phyloP scores from a whole-genome alignment of 2,797 vertebrate genomes.

The Lepus oiostolus region DNA sequence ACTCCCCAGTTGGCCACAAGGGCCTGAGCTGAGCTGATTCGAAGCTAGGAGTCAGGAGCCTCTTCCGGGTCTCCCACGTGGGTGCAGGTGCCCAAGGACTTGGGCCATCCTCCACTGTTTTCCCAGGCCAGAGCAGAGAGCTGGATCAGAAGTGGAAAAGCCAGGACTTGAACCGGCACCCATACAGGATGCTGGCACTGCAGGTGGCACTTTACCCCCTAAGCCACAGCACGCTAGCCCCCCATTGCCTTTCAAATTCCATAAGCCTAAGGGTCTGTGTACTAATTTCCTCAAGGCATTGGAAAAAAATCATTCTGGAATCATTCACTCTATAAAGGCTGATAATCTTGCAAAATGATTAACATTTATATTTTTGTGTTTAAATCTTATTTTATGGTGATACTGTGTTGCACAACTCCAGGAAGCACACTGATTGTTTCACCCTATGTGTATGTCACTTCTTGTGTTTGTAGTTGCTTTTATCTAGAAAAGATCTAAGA shows the following conservation, averaged over 20 bases:
- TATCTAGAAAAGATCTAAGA: neutral
- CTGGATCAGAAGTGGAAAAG: too few species aligned
- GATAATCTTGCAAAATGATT: neutral
- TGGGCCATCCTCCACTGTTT: too few species aligned
- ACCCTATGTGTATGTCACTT: neutral
- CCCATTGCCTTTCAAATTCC: neutral
- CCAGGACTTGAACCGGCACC: too few species aligned
- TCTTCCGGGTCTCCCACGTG: too few species aligned
- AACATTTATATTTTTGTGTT: neutral
- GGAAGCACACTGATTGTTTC: neutral
- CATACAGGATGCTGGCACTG: too few species aligned
- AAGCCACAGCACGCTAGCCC: too few species aligned
- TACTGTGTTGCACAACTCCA: neutral
- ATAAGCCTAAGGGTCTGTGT: neutral
- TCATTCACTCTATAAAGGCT: neutral
- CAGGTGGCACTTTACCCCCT: too few species aligned
- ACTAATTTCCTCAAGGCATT: neutral
- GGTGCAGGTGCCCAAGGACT: too few species aligned
- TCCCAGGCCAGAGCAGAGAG: too few species aligned
- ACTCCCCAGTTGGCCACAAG: too few species aligned
- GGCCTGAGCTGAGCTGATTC: too few species aligned
- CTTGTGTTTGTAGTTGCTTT: neutral
- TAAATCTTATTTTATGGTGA: neutral
- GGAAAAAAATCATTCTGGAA: conserved; percentile 1
- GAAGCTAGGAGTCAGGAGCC: too few species aligned